These are phyloP conservation scores for Machaerirhynchus nigripectus DNA, from an alignment of 2,113 vertebrate species.

Conservation along the genomic window DNA sequence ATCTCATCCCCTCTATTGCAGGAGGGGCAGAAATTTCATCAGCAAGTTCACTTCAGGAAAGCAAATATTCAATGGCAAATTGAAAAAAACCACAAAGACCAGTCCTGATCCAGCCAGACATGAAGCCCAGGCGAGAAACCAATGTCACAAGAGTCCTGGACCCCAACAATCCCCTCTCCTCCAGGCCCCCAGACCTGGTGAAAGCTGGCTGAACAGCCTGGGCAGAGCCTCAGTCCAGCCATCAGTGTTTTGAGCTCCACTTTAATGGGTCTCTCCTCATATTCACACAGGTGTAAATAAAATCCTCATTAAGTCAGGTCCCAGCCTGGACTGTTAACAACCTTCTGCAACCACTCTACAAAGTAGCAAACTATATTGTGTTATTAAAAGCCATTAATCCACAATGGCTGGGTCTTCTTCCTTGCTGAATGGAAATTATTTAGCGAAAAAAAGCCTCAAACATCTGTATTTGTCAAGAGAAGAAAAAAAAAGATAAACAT, in stretches of 20 bases:
- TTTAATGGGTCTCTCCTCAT: not conserved
- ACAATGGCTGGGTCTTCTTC: not conserved
- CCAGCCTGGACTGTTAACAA: not conserved
- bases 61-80: not conserved
- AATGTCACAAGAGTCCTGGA: not conserved
- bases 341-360: not conserved
- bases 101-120: not conserved
- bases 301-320: not conserved
- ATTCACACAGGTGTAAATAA: not conserved
- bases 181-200: rapidly evolving
- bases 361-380: not conserved
- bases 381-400: not conserved
- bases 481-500: not conserved
- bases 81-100: not conserved
- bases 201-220: not conserved
- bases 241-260: not conserved
- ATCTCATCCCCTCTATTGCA: not conserved
- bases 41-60: not conserved
- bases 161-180: not conserved
- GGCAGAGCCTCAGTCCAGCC: not conserved
- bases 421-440: not conserved
- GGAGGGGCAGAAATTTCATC: not conserved
- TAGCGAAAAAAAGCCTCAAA: not conserved
- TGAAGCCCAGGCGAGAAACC: not conserved
- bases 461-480: not conserved